Percentiles rank a stretch among this genome's conserved stretches.
These are phyloP conservation scores for Oriolus oriolus DNA, from an alignment of 2,113 vertebrate species.

Conservation along the genomic window DNA sequence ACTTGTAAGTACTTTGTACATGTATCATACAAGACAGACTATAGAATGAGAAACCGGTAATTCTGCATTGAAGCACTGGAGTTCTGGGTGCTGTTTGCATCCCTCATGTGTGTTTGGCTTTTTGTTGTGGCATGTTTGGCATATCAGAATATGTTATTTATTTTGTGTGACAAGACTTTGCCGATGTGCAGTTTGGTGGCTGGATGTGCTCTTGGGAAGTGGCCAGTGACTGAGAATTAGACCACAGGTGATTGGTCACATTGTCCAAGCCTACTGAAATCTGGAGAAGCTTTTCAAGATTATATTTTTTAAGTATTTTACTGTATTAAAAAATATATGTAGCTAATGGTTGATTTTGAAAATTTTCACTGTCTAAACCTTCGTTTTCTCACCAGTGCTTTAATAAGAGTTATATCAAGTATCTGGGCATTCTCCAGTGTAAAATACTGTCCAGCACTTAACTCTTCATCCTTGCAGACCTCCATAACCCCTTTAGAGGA, in stretches of 20 bases:
- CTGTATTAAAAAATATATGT: background rate
- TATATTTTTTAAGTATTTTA: rapidly evolving
- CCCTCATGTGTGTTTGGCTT: background rate
- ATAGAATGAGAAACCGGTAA: background rate
- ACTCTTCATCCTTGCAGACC: background rate
- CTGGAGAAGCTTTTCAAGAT: background rate
- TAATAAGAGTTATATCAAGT: background rate
- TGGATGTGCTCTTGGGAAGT: background rate
- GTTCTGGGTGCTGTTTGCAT: background rate
- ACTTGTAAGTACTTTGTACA: background rate
- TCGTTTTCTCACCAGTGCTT: background rate
- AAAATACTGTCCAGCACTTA: background rate
- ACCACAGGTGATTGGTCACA: rapidly evolving
- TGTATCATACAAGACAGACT: background rate
- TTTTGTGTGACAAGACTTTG: background rate
- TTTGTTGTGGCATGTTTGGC: background rate
- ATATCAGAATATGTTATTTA: background rate
- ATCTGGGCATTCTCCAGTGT: background rate
- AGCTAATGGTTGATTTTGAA: background rate
- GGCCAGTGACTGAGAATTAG: rapidly evolving
- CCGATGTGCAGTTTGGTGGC: background rate
- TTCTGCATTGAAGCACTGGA: background rate
- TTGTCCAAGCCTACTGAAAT: background rate
- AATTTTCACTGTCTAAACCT: background rate
- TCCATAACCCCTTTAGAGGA: conserved; percentile 85